These are phyloP conservation scores for Zosterops hypoxanthus DNA, from an alignment of 2,113 vertebrate species.

Conservation along the genomic window DNA sequence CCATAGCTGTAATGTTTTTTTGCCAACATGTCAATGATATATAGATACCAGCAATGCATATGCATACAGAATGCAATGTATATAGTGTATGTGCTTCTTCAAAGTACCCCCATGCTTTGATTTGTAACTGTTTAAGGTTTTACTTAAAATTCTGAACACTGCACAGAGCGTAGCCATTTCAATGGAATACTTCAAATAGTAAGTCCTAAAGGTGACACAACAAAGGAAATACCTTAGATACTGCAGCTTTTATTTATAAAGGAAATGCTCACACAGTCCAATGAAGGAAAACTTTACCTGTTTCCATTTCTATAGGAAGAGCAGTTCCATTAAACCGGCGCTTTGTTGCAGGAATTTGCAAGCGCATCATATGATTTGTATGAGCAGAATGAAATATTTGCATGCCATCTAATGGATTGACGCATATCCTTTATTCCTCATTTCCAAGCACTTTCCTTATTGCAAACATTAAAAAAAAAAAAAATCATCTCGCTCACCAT, in stretches of 20 bases:
- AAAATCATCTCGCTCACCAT: neutral
- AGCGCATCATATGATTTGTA: conserved; percentile 1
- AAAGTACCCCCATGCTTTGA: conserved; percentile 46
- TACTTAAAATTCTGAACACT: conserved; percentile 72
- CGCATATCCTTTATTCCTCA: neutral
- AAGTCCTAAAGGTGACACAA: conserved; percentile 68
- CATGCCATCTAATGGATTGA: neutral
- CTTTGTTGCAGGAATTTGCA: conserved; percentile 51
- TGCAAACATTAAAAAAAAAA: neutral
- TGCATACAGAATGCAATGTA: conserved; percentile 30
- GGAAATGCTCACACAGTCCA: conserved; percentile 35
- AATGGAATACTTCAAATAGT: conserved; percentile 70
- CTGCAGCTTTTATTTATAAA: conserved; percentile 65
- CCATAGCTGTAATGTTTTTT: neutral
- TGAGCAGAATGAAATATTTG: conserved; percentile 43
- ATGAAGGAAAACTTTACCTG: conserved; percentile 41
- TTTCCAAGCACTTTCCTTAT: conserved; percentile 13
- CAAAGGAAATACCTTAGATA: conserved; percentile 65
- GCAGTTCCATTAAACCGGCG: conserved; percentile 16
- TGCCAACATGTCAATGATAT: neutral
- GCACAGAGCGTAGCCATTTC: conserved; percentile 45
- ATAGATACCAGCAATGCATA: conserved; percentile 38
- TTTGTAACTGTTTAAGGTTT: conserved; percentile 73
- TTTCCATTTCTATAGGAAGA: conserved; percentile 49
- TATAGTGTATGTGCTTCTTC: conserved; percentile 42